These are phyloP conservation scores for Nestor notabilis DNA, from an alignment of 2,113 vertebrate species.

Conservation along the genomic window DNA sequence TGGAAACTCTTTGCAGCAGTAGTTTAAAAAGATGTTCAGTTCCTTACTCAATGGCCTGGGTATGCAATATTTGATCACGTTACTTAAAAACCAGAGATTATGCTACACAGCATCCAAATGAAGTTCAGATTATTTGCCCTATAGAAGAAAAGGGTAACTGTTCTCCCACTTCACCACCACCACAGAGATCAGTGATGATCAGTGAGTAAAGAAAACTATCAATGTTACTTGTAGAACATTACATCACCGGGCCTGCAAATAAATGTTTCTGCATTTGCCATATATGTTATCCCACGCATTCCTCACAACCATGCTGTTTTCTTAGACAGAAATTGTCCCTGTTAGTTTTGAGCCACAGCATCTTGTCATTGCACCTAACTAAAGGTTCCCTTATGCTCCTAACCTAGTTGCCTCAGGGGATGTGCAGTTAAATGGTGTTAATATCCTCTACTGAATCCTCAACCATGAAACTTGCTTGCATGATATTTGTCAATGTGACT, in stretches of 20 bases:
- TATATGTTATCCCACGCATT: not conserved
- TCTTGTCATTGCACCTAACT: not conserved
- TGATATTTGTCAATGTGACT: not conserved
- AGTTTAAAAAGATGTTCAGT: not conserved
- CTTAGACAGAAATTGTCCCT: not conserved
- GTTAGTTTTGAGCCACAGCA: not conserved
- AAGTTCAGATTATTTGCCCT: not conserved
- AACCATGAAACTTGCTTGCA: not conserved
- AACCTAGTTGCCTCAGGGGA: not conserved
- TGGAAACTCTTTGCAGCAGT: not conserved
- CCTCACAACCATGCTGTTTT: not conserved
- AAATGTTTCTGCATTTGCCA: not conserved
- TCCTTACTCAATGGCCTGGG: not conserved
- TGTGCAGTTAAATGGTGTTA: not conserved
- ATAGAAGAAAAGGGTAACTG: not conserved
- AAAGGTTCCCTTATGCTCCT: not conserved
- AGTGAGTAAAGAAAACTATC: not conserved
- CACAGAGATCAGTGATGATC: not conserved
- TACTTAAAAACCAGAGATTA: not conserved
- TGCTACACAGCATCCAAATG: not conserved
- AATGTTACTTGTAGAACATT: not conserved
- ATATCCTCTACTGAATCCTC: not conserved
- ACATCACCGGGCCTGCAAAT: not conserved
- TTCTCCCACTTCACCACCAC: not conserved
- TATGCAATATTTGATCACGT: not conserved